Percentiles rank a stretch among this genome's conserved stretches.
Evolutionary conservation across 2,113 vertebrate genomes (phyloP).

Genomic region (Cryptomyrus ogoouensis): DNA sequence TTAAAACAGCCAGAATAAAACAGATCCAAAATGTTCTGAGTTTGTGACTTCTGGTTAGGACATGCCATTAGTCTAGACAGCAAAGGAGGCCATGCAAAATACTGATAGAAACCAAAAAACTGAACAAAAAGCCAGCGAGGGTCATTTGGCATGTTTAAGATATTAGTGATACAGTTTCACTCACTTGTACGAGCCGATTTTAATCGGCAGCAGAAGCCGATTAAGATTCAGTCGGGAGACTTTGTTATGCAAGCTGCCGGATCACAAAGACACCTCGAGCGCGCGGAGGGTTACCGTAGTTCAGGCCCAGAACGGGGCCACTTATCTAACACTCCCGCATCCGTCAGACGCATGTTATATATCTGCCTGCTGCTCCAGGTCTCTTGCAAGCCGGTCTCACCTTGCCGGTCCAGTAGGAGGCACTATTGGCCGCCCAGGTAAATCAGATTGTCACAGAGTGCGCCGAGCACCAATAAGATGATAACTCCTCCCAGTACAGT

Average conservation of each 20-base stretch:
- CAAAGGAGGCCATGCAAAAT: neutral
- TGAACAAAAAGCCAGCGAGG: conserved; percentile 50
- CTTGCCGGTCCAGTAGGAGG: neutral
- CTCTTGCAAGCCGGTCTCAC: neutral
- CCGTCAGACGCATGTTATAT: neutral
- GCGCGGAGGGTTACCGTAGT: neutral
- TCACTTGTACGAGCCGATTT: conserved; percentile 36
- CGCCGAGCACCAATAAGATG: neutral
- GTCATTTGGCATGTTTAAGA: conserved; percentile 51
- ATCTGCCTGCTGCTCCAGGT: neutral
- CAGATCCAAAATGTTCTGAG: neutral
- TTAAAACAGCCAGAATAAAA: neutral
- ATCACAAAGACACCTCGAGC: neutral
- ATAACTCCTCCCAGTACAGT: neutral
- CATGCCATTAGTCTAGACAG: neutral
- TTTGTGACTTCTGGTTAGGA: neutral
- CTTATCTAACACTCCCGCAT: neutral
- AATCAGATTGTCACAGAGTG: neutral
- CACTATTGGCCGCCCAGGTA: neutral
- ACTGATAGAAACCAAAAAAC: neutral
- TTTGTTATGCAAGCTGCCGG: conserved; percentile 53
- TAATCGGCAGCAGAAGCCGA: conserved; percentile 64
- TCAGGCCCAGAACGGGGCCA: neutral
- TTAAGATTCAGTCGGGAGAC: conserved; percentile 63
- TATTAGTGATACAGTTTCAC: conserved; percentile 32